phyloP scores from a whole-genome alignment of 2,888 invertebrate genomes.

The Chrysodeixis includens region DNA sequence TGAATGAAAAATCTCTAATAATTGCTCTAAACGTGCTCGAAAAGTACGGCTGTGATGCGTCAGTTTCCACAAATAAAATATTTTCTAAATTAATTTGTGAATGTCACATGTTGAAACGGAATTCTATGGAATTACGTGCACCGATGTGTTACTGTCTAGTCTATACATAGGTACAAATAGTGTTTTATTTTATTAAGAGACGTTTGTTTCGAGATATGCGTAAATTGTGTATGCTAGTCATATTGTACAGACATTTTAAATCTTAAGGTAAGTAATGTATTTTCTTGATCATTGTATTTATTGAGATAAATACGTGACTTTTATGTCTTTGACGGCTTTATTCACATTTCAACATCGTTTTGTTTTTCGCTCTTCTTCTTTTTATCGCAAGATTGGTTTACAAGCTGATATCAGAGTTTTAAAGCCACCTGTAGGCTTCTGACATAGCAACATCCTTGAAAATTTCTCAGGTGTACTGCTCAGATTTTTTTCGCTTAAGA shows the following conservation, averaged over 20 bases:
- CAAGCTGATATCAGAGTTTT: too few relatives aligned
- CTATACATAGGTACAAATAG: slow-evolving; percentile 80
- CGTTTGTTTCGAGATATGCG: slow-evolving; percentile 73
- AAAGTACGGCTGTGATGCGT: slow-evolving; percentile 25
- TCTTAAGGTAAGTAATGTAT: slow-evolving; percentile 70
- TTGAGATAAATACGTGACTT: slow-evolving; percentile 49
- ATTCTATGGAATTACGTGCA: slow-evolving; percentile 41
- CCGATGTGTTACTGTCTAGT: slow-evolving; percentile 63
- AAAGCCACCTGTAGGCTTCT: too few relatives aligned
- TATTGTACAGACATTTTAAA: slow-evolving; percentile 85
- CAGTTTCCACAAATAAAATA: slow-evolving; percentile 43
- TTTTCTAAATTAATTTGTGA: slow-evolving; percentile 33
- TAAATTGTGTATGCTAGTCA: slow-evolving; percentile 84
- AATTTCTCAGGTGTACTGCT: too few relatives aligned
- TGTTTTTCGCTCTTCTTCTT: background rate
- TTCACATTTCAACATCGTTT: background rate
- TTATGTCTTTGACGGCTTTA: slow-evolving; percentile 62
- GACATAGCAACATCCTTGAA: too few relatives aligned
- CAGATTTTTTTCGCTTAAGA: too few relatives aligned
- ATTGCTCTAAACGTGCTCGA: background rate
- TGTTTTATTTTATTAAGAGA: slow-evolving; percentile 74
- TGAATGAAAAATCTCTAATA: too few relatives aligned
- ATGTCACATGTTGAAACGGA: slow-evolving; percentile 35
- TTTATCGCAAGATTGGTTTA: too few relatives aligned
- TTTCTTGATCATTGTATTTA: slow-evolving; percentile 81